phyloP scores from a whole-genome alignment of 2,888 invertebrate species.

The Sabellastarte sp. region DNA sequence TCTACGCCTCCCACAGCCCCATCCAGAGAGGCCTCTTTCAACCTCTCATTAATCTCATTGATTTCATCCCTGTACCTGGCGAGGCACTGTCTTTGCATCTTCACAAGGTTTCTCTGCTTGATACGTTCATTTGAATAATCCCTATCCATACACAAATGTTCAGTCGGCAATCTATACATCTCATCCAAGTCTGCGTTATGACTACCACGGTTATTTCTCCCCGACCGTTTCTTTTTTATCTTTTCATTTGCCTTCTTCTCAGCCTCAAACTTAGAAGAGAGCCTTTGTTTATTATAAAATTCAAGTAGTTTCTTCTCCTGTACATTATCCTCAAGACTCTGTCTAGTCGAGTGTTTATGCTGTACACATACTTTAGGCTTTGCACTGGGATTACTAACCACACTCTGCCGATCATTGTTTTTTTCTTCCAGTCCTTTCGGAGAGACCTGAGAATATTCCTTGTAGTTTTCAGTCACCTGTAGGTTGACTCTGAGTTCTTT shows the following conservation, averaged over 20 bases:
- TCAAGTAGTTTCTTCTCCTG: not conserved
- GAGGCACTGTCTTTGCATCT: not conserved
- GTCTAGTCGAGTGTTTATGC: too few species aligned
- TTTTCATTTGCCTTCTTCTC: slow-evolving; percentile 1
- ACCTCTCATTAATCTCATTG: slow-evolving; percentile 4
- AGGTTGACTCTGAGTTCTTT: not conserved
- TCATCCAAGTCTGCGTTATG: slow-evolving; percentile 33
- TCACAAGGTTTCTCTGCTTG: not conserved
- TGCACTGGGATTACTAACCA: not conserved
- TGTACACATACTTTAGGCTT: too few species aligned
- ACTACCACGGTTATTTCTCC: too few species aligned
- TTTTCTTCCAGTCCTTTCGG: not conserved
- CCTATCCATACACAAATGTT: slow-evolving; percentile 32
- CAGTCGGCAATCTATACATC: slow-evolving; percentile 43
- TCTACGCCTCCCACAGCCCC: not conserved
- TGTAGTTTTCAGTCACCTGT: not conserved
- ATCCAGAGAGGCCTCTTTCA: not conserved
- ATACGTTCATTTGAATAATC: slow-evolving; percentile 7
- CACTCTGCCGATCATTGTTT: not conserved
- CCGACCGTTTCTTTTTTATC: not conserved
- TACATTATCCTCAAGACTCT: not conserved
- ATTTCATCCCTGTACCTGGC: not conserved
- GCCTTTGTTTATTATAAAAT: not conserved
- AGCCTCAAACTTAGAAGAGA: not conserved
- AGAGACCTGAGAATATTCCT: slow-evolving; percentile 4